phyloP scores from a whole-genome alignment of 1,140 invertebrate species.

The Procambarus virginalis region DNA sequence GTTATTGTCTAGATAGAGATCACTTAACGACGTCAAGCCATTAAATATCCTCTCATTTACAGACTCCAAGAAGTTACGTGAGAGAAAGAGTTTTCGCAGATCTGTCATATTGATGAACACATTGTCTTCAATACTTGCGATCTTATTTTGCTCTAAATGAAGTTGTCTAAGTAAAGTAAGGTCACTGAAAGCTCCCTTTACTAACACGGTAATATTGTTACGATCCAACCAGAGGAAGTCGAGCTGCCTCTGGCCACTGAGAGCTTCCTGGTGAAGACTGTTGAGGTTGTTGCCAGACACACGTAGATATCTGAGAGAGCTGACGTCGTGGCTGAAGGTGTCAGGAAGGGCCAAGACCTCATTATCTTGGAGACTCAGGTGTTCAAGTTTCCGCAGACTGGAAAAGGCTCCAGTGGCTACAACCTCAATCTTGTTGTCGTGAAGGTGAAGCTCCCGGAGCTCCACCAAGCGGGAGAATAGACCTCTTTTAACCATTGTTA shows the following conservation, averaged over 20 bases:
- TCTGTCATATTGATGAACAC: slow-evolving; percentile 68
- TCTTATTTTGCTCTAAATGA: slow-evolving; percentile 69
- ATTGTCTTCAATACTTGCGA: slow-evolving; percentile 65
- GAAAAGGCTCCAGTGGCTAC: slow-evolving; percentile 89
- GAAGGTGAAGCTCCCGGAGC: slow-evolving; percentile 88
- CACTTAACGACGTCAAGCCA: slow-evolving; percentile 77
- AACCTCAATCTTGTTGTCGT: slow-evolving; percentile 87
- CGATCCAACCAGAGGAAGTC: slow-evolving; percentile 90
- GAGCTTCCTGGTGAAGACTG: slow-evolving; percentile 84
- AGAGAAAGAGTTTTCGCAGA: slow-evolving; percentile 79
- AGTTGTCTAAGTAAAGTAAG: slow-evolving; percentile 55
- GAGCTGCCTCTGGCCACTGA: slow-evolving; percentile 85
- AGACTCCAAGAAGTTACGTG: slow-evolving; percentile 76
- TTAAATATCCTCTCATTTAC: slow-evolving; percentile 77
- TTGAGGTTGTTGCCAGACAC: slow-evolving; percentile 87
- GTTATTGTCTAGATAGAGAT: slow-evolving; percentile 79
- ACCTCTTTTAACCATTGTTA: slow-evolving; percentile 83
- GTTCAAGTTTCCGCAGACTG: slow-evolving; percentile 86
- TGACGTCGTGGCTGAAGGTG: slow-evolving; percentile 80
- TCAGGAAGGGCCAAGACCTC: slow-evolving; percentile 84
- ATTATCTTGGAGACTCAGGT: slow-evolving; percentile 91
- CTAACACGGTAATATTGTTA: slow-evolving; percentile 77
- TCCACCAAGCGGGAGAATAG: slow-evolving; percentile 87
- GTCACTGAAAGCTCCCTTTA: slow-evolving; percentile 67
- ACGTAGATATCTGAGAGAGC: slow-evolving; percentile 88